phyloP scores from a whole-genome alignment of 2,888 invertebrate species.

The Drosophila atripex region DNA sequence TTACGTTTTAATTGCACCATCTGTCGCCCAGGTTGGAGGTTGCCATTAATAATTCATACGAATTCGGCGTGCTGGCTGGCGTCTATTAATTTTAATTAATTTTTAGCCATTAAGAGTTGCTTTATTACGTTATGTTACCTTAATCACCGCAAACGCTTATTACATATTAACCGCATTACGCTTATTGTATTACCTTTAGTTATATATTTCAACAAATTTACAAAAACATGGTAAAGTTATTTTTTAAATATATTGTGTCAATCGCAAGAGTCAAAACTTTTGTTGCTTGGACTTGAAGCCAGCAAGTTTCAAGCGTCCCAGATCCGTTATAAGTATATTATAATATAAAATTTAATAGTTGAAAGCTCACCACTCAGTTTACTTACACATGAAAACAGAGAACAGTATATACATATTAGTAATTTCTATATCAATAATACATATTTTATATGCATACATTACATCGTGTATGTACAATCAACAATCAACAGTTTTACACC shows the following conservation, averaged over 20 bases:
- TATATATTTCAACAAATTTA: conserved; percentile 18
- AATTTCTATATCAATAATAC: conserved; percentile 39
- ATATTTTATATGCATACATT: conserved; percentile 47
- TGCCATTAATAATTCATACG: conserved; percentile 35
- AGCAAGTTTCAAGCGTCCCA: conserved; percentile 26
- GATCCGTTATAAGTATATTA: conserved; percentile 53
- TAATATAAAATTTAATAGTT: conserved; percentile 35
- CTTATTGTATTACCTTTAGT: conserved; percentile 36
- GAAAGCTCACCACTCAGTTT: conserved; percentile 38
- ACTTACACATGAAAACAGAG: conserved; percentile 33
- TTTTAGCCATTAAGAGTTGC: conserved; percentile 32
- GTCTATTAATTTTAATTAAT: conserved; percentile 37
- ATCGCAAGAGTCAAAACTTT: conserved; percentile 72
- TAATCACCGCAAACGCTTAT: conserved; percentile 39
- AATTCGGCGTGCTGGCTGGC: conserved; percentile 51
- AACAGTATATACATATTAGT: conserved; percentile 42
- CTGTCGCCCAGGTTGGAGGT: conserved; percentile 17
- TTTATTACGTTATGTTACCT: conserved; percentile 20
- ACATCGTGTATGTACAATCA: conserved; percentile 77
- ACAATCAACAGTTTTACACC: conserved; percentile 54
- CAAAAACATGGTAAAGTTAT: conserved; percentile 32
- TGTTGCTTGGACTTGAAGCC: conserved; percentile 26
- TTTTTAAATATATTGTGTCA: conserved; percentile 71
- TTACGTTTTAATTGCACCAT: conserved; percentile 34
- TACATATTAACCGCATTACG: conserved; percentile 30